Evolutionary conservation across 2,888 invertebrate species (phyloP).

Genomic region (Caenorhabditis sp.): DNA sequence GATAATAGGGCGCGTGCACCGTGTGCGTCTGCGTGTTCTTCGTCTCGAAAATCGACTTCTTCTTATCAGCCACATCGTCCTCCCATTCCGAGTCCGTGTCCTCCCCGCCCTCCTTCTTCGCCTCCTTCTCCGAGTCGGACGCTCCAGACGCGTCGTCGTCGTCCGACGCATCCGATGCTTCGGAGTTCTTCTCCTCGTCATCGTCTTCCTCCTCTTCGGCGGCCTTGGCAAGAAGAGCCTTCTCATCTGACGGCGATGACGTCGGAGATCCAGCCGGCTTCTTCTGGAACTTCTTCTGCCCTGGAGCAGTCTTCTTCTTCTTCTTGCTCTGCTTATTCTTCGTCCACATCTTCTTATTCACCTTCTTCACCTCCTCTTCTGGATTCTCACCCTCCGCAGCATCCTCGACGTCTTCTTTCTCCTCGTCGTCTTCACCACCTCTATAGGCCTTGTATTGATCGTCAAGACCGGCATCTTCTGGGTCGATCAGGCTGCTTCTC

Average conservation of each 20-base stretch:
- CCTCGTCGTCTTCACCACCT: constrained; percentile 82
- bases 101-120: constrained; percentile 49
- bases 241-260: neutral
- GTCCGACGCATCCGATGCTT: constrained; percentile 30
- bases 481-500: constrained; percentile 90
- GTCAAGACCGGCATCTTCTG: constrained; percentile 62
- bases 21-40: constrained; percentile 94
- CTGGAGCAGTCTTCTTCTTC: constrained; percentile 65
- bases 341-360: constrained; percentile 55
- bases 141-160: constrained; percentile 41
- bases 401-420: constrained; percentile 86
- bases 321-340: constrained; percentile 76
- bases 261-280: constrained; percentile 27
- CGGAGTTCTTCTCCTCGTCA: constrained; percentile 44
- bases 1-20: constrained; percentile 98
- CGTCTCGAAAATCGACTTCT: constrained; percentile 85
- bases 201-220: constrained; percentile 21
- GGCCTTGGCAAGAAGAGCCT: constrained; percentile 37
- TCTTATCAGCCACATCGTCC: constrained; percentile 59
- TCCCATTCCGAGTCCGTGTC: constrained; percentile 64
- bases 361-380: constrained; percentile 85
- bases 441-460: constrained; percentile 65
- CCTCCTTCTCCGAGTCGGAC: constrained; percentile 45
- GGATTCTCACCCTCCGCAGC: constrained; percentile 84
- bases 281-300: constrained; percentile 53